A percentile compares a stretch with the other conserved stretches of the same genome.
Conservation (phyloP, 1,140 invertebrate genomes). For the Neodiprion fabricii region DNA sequence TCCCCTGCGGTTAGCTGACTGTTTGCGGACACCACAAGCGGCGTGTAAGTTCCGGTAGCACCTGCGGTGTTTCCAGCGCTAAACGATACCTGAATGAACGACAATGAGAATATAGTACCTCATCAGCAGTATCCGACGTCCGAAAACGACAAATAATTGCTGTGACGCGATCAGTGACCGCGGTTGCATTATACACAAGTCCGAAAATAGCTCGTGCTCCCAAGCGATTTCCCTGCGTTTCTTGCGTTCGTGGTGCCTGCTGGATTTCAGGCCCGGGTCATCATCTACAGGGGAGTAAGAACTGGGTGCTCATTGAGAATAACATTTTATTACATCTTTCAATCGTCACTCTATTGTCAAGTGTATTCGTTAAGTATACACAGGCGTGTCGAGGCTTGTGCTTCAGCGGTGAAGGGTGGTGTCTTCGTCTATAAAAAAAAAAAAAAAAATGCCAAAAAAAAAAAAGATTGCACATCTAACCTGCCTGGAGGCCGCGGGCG, state of each 20-base stretch:
- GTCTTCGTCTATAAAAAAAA: neutral
- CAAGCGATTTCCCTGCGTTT: neutral
- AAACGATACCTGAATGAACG: slow-evolving; percentile 48
- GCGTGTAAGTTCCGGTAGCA: slow-evolving; percentile 51
- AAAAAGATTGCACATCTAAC: slow-evolving; percentile 26
- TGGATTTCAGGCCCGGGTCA: neutral
- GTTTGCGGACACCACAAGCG: slow-evolving; percentile 54
- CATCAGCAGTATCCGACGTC: neutral
- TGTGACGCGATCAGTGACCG: slow-evolving; percentile 4
- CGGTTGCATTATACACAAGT: slow-evolving; percentile 20
- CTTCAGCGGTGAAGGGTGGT: neutral
- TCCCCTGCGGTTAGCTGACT: slow-evolving; percentile 63
- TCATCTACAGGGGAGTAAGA: neutral
- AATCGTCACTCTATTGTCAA: neutral
- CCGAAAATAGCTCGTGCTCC: neutral
- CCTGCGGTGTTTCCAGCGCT: slow-evolving; percentile 43
- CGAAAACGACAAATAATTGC: slow-evolving; percentile 14
- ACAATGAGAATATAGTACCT: neutral
- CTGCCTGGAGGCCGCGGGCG: slow-evolving; percentile 50
- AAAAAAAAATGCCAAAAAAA: neutral
- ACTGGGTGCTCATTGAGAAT: neutral
- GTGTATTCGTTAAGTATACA: neutral
- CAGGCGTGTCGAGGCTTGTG: neutral
- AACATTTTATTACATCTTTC: neutral
- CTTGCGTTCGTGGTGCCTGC: neutral